phyloP scores from a whole-genome alignment of 2,113 vertebrate genomes.

The Ciconia boyciana region DNA sequence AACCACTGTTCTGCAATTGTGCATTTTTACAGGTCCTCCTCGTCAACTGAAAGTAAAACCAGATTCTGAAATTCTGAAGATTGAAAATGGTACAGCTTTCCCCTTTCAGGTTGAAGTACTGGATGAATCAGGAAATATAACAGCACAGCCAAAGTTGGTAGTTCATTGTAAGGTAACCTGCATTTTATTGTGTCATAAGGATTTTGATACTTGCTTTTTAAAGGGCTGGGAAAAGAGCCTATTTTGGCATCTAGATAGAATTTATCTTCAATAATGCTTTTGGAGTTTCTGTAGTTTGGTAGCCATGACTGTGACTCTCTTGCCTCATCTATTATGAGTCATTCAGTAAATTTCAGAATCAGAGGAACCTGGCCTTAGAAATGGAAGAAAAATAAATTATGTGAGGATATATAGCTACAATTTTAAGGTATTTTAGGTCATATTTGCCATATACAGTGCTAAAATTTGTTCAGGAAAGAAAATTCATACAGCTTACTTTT shows the following conservation, averaged over 20 bases:
- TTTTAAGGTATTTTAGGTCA: background rate
- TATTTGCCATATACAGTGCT: background rate
- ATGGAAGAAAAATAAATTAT: background rate
- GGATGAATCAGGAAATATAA: slow-evolving; percentile 87
- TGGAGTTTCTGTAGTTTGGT: background rate
- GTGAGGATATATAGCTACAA: background rate
- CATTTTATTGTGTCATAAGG: background rate
- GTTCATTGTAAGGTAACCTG: slow-evolving; percentile 85
- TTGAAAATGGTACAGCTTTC: slow-evolving; percentile 85
- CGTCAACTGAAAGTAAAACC: slow-evolving; percentile 78
- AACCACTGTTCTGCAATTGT: background rate
- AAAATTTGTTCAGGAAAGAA: background rate
- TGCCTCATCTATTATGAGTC: background rate
- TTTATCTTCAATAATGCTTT: background rate
- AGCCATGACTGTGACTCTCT: background rate
- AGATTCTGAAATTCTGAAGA: slow-evolving; percentile 70
- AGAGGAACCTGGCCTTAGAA: background rate
- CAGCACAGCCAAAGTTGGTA: slow-evolving; percentile 77
- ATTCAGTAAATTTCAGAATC: background rate
- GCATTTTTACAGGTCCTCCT: slow-evolving; percentile 78
- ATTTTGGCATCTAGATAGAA: background rate
- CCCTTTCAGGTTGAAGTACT: slow-evolving; percentile 82
- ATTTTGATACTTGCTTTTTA: background rate
- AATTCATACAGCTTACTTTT: background rate
- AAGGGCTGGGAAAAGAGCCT: background rate